phyloP scores from a whole-genome alignment of 2,888 invertebrate species.

The Caenorhabditis afra region DNA sequence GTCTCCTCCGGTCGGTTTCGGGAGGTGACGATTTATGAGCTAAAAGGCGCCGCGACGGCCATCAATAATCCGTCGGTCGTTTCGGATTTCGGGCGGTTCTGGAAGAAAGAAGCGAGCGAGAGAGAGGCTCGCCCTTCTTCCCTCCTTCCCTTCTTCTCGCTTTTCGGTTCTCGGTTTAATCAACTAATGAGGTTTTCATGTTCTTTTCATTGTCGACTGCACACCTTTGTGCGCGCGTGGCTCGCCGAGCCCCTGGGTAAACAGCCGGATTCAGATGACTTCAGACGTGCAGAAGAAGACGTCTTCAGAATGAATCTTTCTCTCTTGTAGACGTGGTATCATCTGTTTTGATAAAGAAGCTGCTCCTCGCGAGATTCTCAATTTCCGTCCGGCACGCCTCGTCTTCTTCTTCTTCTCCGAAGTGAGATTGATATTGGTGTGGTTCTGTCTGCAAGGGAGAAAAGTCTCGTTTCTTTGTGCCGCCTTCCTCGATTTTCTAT shows the following conservation, averaged over 20 bases:
- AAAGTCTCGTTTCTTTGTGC: background rate
- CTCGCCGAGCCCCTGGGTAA: constrained; percentile 4
- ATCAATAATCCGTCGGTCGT: constrained; percentile 48
- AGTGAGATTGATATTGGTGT: constrained; percentile 3
- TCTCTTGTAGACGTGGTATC: no score
- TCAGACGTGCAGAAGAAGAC: constrained; percentile 1
- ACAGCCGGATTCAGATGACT: constrained; percentile 23
- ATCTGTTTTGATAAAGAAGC: background rate
- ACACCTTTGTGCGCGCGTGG: constrained; percentile 24
- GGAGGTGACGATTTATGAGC: constrained; percentile 54
- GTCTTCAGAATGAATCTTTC: background rate
- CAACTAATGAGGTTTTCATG: constrained; percentile 58
- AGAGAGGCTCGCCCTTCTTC: background rate
- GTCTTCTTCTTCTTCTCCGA: background rate
- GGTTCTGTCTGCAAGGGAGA: no score
- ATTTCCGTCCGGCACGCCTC: constrained; percentile 3
- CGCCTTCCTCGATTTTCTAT: constrained; percentile 55
- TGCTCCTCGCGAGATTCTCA: background rate
- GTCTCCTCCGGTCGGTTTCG: background rate
- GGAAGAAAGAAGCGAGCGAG: constrained; percentile 4
- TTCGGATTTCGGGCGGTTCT: constrained; percentile 18
- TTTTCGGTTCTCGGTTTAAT: constrained; percentile 23
- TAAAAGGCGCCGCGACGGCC: constrained; percentile 19
- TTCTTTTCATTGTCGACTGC: constrained; percentile 41
- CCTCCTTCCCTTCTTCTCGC: background rate